phyloP scores from a whole-genome alignment of 2,113 vertebrate species.

The Daboia siamensis region DNA sequence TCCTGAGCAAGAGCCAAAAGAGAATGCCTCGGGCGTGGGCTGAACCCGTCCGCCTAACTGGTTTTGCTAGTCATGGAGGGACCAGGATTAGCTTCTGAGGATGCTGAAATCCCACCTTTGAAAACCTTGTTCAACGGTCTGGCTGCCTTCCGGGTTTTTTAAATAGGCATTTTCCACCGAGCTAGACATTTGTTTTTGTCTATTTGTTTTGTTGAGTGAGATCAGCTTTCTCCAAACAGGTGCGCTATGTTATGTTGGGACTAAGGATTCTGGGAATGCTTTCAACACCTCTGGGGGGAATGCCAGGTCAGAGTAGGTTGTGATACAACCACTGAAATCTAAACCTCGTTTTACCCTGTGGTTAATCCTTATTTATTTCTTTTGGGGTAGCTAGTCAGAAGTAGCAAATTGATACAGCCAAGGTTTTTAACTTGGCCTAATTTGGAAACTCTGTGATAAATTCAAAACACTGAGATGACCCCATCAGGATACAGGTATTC shows the following conservation, averaged over 20 bases:
- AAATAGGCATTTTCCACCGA: not conserved
- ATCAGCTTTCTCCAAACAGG: not conserved
- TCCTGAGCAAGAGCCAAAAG: not conserved
- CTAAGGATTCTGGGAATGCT: not conserved
- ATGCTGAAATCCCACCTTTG: not conserved
- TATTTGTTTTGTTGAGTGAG: not conserved
- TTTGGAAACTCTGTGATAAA: not conserved
- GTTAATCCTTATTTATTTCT: not conserved
- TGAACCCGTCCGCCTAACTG: not conserved
- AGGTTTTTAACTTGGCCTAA: not conserved
- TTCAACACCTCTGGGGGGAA: not conserved
- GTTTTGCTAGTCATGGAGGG: not conserved
- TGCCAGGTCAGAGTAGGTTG: not conserved
- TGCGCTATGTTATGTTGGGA: not conserved
- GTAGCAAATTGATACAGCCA: not conserved
- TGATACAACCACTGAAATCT: not conserved
- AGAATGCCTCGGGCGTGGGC: not conserved
- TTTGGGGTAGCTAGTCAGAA: not conserved
- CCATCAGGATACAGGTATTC: not conserved
- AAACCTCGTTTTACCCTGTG: not conserved
- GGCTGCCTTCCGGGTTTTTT: not conserved
- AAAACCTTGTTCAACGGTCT: accelerated
- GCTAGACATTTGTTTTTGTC: not conserved
- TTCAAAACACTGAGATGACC: not conserved
- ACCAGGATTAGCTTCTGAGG: not conserved